These are phyloP conservation scores for Apocrypta bakeri DNA, from an alignment of 1,140 invertebrate species.

Conservation along the genomic window DNA sequence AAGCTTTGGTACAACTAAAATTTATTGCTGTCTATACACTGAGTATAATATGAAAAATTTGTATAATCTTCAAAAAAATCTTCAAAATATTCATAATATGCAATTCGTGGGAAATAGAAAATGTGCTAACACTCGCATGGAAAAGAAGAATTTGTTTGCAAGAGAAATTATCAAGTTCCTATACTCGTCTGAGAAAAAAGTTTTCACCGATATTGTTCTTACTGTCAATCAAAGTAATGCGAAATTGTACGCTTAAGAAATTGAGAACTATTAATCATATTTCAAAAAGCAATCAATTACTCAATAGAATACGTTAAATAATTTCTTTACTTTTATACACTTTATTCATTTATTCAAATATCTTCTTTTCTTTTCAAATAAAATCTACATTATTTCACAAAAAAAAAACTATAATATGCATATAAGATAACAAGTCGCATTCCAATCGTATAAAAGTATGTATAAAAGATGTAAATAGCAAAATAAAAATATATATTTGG, in stretches of 20 bases:
- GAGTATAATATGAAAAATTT: too few relatives aligned
- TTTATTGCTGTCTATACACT: not conserved
- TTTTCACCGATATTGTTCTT: not conserved
- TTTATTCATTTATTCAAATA: too few relatives aligned
- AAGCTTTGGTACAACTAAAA: slow-evolving; percentile 14
- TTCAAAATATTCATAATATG: not conserved
- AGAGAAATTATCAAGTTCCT: not conserved
- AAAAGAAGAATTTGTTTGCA: slow-evolving; percentile 8
- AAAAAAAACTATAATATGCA: too few relatives aligned
- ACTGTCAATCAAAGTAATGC: not conserved
- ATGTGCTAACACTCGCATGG: not conserved
- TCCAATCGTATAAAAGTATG: too few relatives aligned
- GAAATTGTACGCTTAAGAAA: too few relatives aligned
- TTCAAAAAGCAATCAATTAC: too few relatives aligned
- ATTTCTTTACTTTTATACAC: too few relatives aligned
- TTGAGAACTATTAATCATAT: too few relatives aligned
- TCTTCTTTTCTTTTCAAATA: too few relatives aligned
- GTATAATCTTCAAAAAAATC: not conserved
- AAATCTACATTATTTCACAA: too few relatives aligned
- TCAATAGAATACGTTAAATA: too few relatives aligned
- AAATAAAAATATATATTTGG: not conserved
- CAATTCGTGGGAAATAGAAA: not conserved
- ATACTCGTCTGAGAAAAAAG: not conserved
- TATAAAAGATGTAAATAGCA: not conserved
- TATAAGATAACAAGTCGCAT: too few relatives aligned